Base-by-base conservation (phyloP, 2,113 vertebrate genomes). In the Mobula birostris region DNA sequence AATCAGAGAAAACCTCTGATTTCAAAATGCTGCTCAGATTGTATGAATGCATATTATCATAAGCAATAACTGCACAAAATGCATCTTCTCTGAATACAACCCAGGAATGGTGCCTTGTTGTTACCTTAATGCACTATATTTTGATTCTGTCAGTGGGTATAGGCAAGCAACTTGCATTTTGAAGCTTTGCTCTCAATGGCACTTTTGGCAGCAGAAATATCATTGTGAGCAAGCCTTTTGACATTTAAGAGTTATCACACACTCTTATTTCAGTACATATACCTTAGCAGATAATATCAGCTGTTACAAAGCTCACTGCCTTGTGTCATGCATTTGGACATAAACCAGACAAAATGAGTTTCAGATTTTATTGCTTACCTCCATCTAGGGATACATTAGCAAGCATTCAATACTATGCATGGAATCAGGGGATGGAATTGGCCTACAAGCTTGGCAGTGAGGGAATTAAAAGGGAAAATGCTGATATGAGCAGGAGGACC, bases 121-220 rank as follows among this genome's bases (percentile, higher is more conserved):
- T 36, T 58, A n/a, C 14, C 29, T 88, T 88, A 17, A 83, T 58
- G 40, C 82, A 24, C 61, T 90, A 9, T 68, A 66, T 66, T 90
- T 90, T 61, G n/a, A 66, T 66, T 61, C 21, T 90, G 85, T n/a
- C 85, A 68, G 85, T n/a, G 29, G 58, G n/a, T 0, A 66, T 63
- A 17, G 77, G 32, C 77, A 79, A 61, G n/a, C 29, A 88, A 66
- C 15, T 66, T 63, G 61, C n/a, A 90, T 68, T 90, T 90, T 32
- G 61, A 90, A 90, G 63, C 29, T 7, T 32, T 32, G 85, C 29
- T 68, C 29, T 90, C n/a, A n/a, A 66, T 90, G 85, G 32, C 61
- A 66, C 15, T 90, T 90, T 90, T 90, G 29, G n/a, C 29, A 90
- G 61, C 85, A 90, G 85, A 90, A 90, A 90, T 90, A 90, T 77